Evolutionary conservation across 2,797 vertebrate genomes (phyloP).

Genomic region (Gymnoscopelus braueri): DNA sequence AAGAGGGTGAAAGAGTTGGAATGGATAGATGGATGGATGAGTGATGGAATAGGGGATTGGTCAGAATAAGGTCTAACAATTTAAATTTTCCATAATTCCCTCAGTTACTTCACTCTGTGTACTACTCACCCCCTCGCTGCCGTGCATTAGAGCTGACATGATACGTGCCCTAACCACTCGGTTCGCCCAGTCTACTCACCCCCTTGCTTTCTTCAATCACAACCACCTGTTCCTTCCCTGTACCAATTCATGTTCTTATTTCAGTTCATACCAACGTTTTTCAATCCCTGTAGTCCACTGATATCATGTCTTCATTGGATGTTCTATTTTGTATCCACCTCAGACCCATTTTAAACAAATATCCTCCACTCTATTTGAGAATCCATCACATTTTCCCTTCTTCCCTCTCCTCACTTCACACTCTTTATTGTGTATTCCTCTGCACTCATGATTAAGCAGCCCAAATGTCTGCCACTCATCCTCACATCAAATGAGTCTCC

Average conservation of each 20-base stretch:
- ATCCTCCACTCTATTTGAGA: slow-evolving; percentile 13
- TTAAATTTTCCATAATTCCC: no score
- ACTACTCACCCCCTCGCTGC: no score
- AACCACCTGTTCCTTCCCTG: no score
- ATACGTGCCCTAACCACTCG: no score
- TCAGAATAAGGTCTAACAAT: no score
- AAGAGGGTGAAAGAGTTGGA: neutral
- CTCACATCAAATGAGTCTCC: slow-evolving; percentile 2
- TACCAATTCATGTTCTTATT: no score
- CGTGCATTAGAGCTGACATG: no score
- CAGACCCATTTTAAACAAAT: slow-evolving; percentile 10
- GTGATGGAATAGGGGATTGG: no score
- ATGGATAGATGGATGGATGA: neutral
- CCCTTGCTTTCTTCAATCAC: no score
- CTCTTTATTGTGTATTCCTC: slow-evolving; percentile 19
- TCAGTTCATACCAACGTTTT: slow-evolving; percentile 29
- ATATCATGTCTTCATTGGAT: slow-evolving; percentile 12
- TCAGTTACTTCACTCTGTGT: no score
- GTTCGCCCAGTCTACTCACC: no score
- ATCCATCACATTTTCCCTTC: neutral
- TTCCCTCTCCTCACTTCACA: neutral
- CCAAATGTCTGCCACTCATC: slow-evolving; percentile 33
- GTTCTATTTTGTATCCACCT: slow-evolving; percentile 52
- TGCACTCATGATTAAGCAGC: slow-evolving; percentile 48
- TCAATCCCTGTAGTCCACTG: slow-evolving; percentile 21